Evolutionary conservation across 2,888 invertebrate genomes (phyloP), one percentile per base, ranked within the genome.

Genomic region (Tipula confusa): DNA sequence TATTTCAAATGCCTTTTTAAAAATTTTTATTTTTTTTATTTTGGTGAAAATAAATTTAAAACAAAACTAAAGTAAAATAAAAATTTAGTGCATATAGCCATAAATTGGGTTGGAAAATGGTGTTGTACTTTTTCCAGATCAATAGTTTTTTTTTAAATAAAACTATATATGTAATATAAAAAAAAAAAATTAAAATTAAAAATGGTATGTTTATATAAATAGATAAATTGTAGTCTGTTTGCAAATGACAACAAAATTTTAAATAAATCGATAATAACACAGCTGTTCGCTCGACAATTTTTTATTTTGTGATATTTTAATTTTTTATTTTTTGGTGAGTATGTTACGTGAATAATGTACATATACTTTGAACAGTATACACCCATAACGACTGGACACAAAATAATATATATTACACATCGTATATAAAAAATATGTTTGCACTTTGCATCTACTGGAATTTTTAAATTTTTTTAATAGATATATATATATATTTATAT

Each of bases 191-290:
- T 24, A 64, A 64, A 24, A 64, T 64, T 64, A 64, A 64, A 24
- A 64, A 64, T 64, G 24, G 24, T 18, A 18, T 64, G 64, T 64
- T 11, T 64, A 24, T 64, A 64, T 24, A 24, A 64, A 64, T 64
- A 64, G 64, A 64, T 64, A 64, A 64, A 64, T 64, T 64, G 64
- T 64, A 64, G 64, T 24, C 64, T 64, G 64, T 18, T 64, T 64
- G 64, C 64, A 64, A 64, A 64, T 64, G 64, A 64, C 64, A 64
- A 64, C 64, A 64, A 18, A n/a, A 1, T 64, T 64, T 24, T 24
- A 64, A 64, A 64, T 24, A 11, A 64, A 64, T 64, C 64, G 64
- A 64, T 64, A 64, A 11, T 64, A 24, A 24, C 64, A 24, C 64
- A 64, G 64, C 64, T 64, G 64, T 64, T 24, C 43, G 64, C 9